A percentile compares a stretch with the other conserved stretches of the same genome.
Conservation (phyloP, 1,140 invertebrate genomes). For the Drosophila neocordata region DNA sequence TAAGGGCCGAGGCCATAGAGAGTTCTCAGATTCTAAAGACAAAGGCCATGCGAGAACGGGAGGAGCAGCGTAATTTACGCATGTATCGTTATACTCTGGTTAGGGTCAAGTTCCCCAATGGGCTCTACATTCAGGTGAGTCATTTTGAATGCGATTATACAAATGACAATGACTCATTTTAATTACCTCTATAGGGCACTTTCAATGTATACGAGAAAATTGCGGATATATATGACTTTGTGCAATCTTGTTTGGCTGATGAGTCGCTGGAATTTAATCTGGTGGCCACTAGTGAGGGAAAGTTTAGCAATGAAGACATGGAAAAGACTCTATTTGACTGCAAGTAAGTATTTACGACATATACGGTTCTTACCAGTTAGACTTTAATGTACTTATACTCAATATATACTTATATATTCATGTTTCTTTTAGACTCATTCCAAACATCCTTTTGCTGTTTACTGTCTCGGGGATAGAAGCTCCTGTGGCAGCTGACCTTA, state of each 20-base stretch:
- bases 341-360: conserved; percentile 75
- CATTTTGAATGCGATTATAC: neutral
- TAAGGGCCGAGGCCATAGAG: conserved; percentile 90
- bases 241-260: conserved; percentile 88
- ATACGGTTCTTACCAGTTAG: fast-evolving
- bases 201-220: conserved; percentile 92
- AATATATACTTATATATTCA: too few relatives aligned
- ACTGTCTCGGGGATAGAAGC: conserved; percentile 84
- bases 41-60: conserved; percentile 95
- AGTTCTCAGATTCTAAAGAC: conserved; percentile 92
- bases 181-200: conserved; percentile 86
- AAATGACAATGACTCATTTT: conserved; percentile 9
- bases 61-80: conserved; percentile 89
- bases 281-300: conserved; percentile 86
- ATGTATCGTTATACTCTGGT: conserved; percentile 94
- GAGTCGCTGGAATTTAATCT: conserved; percentile 87
- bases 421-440: conserved; percentile 85
- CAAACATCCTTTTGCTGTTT: conserved; percentile 89
- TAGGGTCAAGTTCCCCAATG: conserved; percentile 93
- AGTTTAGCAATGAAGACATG: conserved; percentile 85
- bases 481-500: conserved; percentile 81
- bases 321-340: conserved; percentile 87
- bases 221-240: conserved; percentile 87
- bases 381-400: neutral
- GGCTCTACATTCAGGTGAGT: conserved; percentile 89